Percentiles rank a stretch among this genome's conserved stretches.
Conservation (phyloP, 2,797 vertebrate species). For the Acropternis orthonyx region DNA sequence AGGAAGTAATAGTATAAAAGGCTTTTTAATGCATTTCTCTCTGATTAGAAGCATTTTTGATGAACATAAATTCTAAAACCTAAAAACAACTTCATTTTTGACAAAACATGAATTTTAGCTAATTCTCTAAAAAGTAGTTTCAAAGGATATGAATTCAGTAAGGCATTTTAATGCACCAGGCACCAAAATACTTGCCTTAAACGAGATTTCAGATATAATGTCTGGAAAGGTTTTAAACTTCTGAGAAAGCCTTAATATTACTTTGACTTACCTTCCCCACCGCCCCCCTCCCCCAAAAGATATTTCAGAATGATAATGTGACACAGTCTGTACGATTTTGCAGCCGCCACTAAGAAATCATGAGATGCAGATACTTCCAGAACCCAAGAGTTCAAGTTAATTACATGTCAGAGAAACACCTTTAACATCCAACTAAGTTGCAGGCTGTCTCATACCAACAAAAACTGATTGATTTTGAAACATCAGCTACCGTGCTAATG, state of each 20-base stretch:
- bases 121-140: background rate
- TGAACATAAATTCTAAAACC: background rate
- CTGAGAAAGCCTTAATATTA: background rate
- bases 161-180: background rate
- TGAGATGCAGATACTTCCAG: background rate
- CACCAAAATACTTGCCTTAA: background rate
- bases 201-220: background rate
- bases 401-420: background rate
- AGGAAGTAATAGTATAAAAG: background rate
- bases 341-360: background rate
- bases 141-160: background rate
- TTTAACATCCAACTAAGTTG: background rate
- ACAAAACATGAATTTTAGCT: background rate
- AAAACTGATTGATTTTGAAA: constrained; percentile 70
- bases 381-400: background rate
- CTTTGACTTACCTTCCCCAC: background rate
- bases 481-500: constrained; percentile 61
- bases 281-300: too few relatives aligned
- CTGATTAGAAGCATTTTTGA: background rate
- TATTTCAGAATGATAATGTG: background rate
- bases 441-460: background rate
- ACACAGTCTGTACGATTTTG: rapidly evolving
- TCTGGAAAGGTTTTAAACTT: background rate
- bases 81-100: background rate
- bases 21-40: background rate